Conservation (phyloP, 2,797 vertebrate genomes). For the Fratercula arctica region DNA sequence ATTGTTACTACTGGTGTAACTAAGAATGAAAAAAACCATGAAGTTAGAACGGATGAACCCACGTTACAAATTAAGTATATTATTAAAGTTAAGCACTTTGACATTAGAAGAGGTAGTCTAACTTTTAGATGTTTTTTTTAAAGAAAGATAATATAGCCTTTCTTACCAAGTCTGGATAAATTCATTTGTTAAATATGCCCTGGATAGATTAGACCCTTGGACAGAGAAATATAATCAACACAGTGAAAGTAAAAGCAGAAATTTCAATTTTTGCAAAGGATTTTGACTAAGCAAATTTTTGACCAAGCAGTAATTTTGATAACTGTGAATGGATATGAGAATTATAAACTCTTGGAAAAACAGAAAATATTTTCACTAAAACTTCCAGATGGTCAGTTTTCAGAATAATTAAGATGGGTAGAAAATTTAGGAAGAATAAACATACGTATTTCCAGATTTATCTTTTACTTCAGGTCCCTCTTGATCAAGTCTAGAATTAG, state of each 20-base stretch:
- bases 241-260: background rate
- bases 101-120: background rate
- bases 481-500: background rate
- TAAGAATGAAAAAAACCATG: background rate
- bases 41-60: background rate
- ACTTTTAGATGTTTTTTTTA: background rate
- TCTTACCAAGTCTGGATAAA: background rate
- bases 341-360: background rate
- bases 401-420: background rate
- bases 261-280: background rate
- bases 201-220: background rate
- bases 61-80: background rate
- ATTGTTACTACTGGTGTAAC: background rate
- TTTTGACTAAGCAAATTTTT: background rate
- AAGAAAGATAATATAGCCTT: background rate
- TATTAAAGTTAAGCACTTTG: background rate
- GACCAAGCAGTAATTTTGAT: background rate
- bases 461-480: background rate
- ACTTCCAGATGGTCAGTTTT: background rate
- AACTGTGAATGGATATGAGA: background rate
- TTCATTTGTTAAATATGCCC: background rate
- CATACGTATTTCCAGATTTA: background rate
- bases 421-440: background rate
- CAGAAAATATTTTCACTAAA: background rate
- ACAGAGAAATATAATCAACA: background rate